These are phyloP conservation scores for Acanthosepion lycidas DNA, from an alignment of 2,888 invertebrate species.

Conservation along the genomic window DNA sequence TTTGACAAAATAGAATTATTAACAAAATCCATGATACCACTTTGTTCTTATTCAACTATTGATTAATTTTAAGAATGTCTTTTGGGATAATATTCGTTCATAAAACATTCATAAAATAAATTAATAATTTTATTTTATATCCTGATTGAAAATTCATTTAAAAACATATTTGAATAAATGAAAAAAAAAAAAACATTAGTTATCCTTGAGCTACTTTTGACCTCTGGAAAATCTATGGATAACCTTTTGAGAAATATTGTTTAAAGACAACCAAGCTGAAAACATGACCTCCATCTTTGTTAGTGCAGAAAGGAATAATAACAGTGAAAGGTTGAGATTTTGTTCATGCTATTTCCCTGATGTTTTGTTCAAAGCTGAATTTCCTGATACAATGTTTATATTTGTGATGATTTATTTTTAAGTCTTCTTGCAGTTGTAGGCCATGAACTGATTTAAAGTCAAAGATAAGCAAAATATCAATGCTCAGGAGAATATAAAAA, in stretches of 20 bases:
- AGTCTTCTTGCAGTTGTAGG: neutral
- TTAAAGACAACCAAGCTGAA: neutral
- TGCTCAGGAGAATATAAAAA: neutral
- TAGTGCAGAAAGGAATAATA: neutral
- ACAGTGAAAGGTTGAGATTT: neutral
- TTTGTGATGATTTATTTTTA: conserved; percentile 17
- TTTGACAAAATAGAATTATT: neutral
- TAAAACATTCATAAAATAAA: neutral
- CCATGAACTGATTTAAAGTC: conserved; percentile 17
- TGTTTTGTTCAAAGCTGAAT: neutral
- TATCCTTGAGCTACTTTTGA: neutral
- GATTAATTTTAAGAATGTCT: neutral
- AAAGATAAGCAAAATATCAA: conserved; percentile 33
- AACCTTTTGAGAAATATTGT: neutral
- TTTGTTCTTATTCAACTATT: neutral
- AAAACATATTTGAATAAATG: neutral
- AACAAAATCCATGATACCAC: neutral
- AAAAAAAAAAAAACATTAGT: neutral
- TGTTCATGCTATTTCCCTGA: neutral
- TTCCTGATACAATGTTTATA: neutral
- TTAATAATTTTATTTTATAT: neutral
- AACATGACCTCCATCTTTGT: neutral
- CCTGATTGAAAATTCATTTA: neutral
- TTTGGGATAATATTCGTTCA: neutral
- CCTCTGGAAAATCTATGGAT: neutral